Percentiles rank a stretch among this genome's conserved stretches.
phyloP scores from a whole-genome alignment of 92 coral and sea anemone genomes.

The Epizoanthus ramosus region DNA sequence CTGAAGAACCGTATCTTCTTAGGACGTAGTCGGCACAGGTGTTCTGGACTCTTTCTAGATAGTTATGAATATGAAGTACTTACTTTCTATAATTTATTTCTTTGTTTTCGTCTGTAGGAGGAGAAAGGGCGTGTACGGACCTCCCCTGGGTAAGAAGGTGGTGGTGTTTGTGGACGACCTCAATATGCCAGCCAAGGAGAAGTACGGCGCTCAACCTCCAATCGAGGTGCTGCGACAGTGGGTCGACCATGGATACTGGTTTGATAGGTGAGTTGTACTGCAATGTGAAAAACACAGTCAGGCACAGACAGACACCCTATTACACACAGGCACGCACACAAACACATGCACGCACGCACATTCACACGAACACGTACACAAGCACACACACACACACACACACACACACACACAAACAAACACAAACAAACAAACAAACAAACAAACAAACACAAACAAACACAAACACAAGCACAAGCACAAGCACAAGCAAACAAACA shows the following conservation, averaged over 20 bases:
- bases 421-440: no score
- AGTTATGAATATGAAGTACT: not conserved
- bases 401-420: no score
- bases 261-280: constrained; percentile 74
- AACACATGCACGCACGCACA: no score
- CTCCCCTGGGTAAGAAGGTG: constrained; percentile 90
- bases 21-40: no score
- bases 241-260: constrained; percentile 97
- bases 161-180: constrained; percentile 98
- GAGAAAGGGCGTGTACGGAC: constrained; percentile 92
- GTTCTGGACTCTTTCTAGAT: not conserved
- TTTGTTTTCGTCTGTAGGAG: constrained; percentile 54
- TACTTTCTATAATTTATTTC: no score
- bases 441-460: no score
- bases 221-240: constrained; percentile 96
- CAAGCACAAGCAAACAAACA: no score
- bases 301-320: no score
- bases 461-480: no score
- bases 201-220: constrained; percentile 99
- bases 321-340: not conserved
- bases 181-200: constrained; percentile 98
- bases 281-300: not conserved
- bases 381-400: no score
- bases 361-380: no score
- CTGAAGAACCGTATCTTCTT: no score